phyloP scores from a whole-genome alignment of 2,113 vertebrate genomes.

The Antennarius striatus region DNA sequence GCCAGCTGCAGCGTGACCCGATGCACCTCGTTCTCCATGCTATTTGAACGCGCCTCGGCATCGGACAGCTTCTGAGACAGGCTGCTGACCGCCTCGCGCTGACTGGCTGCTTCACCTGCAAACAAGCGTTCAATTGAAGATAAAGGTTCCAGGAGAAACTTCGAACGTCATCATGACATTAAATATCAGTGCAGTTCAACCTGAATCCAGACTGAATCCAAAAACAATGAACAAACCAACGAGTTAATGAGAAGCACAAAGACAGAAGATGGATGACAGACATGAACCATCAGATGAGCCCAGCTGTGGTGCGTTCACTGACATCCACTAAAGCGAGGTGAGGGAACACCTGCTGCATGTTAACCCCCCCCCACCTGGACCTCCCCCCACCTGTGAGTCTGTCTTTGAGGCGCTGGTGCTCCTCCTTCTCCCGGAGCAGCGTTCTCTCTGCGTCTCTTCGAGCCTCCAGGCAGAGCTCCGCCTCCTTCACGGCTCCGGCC shows the following conservation, averaged over 20 bases:
- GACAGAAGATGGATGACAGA: too few species aligned
- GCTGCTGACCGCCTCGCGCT: constrained; percentile 78
- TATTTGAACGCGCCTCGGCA: constrained; percentile 82
- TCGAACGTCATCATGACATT: too few species aligned
- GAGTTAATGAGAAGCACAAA: too few species aligned
- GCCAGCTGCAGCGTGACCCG: constrained; percentile 79
- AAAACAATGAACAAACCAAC: too few species aligned
- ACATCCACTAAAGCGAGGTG: too few species aligned
- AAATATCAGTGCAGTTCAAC: too few species aligned
- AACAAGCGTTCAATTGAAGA: background rate
- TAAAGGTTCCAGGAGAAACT: background rate
- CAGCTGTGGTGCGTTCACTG: too few species aligned
- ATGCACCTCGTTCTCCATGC: constrained; percentile 88
- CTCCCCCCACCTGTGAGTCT: constrained; percentile 69
- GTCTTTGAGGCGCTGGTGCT: constrained; percentile 85
- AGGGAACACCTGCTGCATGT: too few species aligned
- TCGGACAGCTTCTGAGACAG: constrained; percentile 88
- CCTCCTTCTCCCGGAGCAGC: constrained; percentile 86
- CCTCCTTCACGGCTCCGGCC: constrained; percentile 79
- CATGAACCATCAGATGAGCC: too few species aligned
- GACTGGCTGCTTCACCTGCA: constrained; percentile 76
- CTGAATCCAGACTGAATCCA: too few species aligned
- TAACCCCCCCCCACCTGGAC: too few species aligned
- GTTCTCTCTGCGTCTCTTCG: constrained; percentile 80
- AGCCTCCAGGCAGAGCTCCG: constrained; percentile 80